A percentile compares a stretch with the other conserved stretches of the same genome.
Conservation (phyloP, 2,113 vertebrate genomes). For the Eleginops maclovinus region DNA sequence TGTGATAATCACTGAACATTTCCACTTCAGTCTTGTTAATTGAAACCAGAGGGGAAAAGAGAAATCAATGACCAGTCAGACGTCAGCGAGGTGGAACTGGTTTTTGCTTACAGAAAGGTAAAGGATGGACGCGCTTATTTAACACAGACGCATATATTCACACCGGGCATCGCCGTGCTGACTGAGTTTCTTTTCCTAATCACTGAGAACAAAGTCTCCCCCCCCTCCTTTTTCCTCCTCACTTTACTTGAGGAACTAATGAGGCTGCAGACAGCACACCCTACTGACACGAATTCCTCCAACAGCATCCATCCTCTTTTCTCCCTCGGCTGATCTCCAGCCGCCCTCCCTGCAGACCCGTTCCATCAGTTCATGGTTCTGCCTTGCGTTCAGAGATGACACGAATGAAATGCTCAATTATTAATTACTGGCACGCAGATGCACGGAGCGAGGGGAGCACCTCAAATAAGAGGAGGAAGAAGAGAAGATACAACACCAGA, state of each 20-base stretch:
- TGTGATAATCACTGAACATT: conserved; percentile 22
- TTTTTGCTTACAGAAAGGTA: conserved; percentile 56
- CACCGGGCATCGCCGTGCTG: conserved; percentile 37
- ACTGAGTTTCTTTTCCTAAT: conserved; percentile 38
- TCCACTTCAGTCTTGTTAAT: conserved; percentile 42
- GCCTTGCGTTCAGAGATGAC: conserved; percentile 31
- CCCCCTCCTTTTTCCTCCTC: conserved; percentile 32
- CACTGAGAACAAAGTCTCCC: conserved; percentile 49
- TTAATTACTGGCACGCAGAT: conserved; percentile 62
- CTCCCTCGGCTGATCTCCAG: conserved; percentile 26
- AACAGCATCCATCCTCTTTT: neutral
- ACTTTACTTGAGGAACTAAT: conserved; percentile 45
- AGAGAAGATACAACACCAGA: conserved; percentile 26
- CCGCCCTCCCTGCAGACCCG: conserved; percentile 25
- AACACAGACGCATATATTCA: conserved; percentile 36
- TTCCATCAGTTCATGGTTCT: conserved; percentile 17
- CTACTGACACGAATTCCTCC: conserved; percentile 52
- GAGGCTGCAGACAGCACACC: conserved; percentile 57
- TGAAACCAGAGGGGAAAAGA: conserved; percentile 17
- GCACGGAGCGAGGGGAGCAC: conserved; percentile 24
- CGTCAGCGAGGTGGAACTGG: conserved; percentile 24
- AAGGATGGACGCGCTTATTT: conserved; percentile 27
- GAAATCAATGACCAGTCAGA: conserved; percentile 39
- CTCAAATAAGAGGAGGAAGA: conserved; percentile 10
- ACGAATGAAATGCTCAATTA: conserved; percentile 66